A percentile compares a stretch with the other conserved stretches of the same genome.
Evolutionary conservation across 2,888 invertebrate genomes (phyloP).

Genomic region (Phengaris alcon): DNA sequence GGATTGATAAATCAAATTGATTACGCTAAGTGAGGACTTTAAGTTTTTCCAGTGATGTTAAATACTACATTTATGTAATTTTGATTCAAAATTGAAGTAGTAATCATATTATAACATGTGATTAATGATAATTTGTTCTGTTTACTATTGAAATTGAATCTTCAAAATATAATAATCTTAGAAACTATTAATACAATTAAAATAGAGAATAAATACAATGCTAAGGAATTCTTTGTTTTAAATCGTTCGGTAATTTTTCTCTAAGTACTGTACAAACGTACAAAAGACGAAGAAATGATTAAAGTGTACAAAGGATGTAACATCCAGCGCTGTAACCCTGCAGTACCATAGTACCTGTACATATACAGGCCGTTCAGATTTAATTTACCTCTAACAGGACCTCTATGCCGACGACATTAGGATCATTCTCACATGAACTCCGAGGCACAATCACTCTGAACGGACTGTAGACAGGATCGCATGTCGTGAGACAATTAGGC

Average conservation of each 20-base stretch:
- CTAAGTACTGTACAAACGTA: neutral
- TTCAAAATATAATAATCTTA: too few species aligned
- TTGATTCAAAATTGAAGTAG: too few species aligned
- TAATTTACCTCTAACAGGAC: neutral
- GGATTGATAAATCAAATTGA: too few species aligned
- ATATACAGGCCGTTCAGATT: too few species aligned
- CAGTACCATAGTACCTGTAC: neutral
- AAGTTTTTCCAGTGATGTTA: too few species aligned
- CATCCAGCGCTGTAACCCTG: neutral
- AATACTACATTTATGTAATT: too few species aligned
- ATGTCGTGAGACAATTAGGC: constrained; percentile 30
- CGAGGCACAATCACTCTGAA: too few species aligned
- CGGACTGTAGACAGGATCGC: constrained; percentile 17
- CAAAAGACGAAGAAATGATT: neutral
- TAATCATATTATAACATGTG: too few species aligned
- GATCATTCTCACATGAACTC: too few species aligned
- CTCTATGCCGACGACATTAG: neutral
- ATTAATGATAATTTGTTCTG: too few species aligned
- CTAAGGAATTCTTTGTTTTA: neutral
- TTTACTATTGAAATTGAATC: too few species aligned
- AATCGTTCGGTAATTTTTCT: neutral
- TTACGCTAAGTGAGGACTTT: too few species aligned
- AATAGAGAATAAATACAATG: neutral
- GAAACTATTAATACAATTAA: neutral
- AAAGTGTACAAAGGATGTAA: constrained; percentile 1